A percentile compares a stretch with the other conserved stretches of the same genome.
Conservation (phyloP, 2,113 vertebrate genomes). For the Gnathonemus echidnorhynchus region DNA sequence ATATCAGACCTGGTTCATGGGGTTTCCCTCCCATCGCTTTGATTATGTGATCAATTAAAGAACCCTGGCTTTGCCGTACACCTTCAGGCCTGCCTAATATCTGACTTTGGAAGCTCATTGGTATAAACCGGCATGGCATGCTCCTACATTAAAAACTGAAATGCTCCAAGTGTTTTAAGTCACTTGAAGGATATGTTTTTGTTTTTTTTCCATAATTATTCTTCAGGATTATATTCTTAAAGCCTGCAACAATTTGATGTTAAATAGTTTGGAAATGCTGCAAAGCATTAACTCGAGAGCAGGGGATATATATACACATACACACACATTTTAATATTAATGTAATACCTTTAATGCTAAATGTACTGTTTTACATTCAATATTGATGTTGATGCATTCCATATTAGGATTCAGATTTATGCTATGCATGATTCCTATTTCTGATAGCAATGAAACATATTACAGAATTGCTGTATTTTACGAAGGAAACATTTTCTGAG, state of each 20-base stretch:
- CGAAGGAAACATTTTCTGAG: not conserved
- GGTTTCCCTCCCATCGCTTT: not conserved
- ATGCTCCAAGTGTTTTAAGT: not conserved
- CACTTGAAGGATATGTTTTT: not conserved
- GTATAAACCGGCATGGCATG: not conserved
- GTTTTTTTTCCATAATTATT: not conserved
- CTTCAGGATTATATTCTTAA: not conserved
- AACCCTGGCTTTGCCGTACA: not conserved
- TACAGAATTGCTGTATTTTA: not conserved
- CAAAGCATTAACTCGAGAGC: not conserved
- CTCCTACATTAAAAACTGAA: not conserved
- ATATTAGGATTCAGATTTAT: not conserved
- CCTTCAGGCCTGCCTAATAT: not conserved
- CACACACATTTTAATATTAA: not conserved
- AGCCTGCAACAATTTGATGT: not conserved
- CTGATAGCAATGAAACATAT: not conserved
- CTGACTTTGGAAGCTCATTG: constrained; percentile 23
- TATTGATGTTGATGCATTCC: not conserved
- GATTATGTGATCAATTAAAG: constrained; percentile 5
- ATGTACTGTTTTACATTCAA: not conserved
- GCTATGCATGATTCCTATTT: not conserved
- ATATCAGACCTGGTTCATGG: not conserved
- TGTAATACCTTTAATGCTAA: not conserved
- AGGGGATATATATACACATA: not conserved
- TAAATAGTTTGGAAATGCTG: not conserved